Evolutionary conservation across 2,797 vertebrate genomes (phyloP).

Genomic region (Ceryle rudis): DNA sequence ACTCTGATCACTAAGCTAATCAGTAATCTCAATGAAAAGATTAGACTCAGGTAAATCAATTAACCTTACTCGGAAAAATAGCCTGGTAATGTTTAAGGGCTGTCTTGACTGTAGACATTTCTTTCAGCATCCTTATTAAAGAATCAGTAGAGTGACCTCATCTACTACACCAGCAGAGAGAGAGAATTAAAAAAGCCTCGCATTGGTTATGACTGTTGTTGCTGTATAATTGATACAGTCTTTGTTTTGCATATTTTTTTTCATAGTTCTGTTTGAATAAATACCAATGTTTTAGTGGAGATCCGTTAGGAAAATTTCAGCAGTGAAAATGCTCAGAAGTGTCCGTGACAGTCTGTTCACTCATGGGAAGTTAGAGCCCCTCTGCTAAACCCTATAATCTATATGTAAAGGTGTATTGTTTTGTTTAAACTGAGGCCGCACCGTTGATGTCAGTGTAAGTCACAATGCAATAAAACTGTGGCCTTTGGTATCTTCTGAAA

Average conservation of each 20-base stretch:
- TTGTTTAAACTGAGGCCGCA: conserved; percentile 4
- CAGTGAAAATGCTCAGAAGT: neutral
- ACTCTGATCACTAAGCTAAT: neutral
- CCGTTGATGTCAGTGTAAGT: neutral
- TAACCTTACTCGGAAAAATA: neutral
- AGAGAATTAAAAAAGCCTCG: neutral
- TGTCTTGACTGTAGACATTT: neutral
- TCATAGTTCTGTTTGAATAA: neutral
- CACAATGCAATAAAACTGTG: conserved; percentile 3
- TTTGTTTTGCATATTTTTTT: neutral
- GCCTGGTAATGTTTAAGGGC: neutral
- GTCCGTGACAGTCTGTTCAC: neutral
- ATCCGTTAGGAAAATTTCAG: neutral
- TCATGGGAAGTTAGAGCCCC: neutral
- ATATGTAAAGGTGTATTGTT: neutral
- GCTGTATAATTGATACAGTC: neutral
- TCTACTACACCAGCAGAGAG: neutral
- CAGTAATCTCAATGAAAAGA: neutral
- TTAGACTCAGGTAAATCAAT: neutral
- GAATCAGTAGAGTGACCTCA: neutral
- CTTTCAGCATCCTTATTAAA: neutral
- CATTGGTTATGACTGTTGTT: neutral
- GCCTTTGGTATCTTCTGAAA: conserved; percentile 12
- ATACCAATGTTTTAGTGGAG: neutral
- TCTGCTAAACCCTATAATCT: conserved; percentile 2